Base-by-base conservation (phyloP, 2,797 vertebrate genomes). In the Coregonus ussuriensis region DNA sequence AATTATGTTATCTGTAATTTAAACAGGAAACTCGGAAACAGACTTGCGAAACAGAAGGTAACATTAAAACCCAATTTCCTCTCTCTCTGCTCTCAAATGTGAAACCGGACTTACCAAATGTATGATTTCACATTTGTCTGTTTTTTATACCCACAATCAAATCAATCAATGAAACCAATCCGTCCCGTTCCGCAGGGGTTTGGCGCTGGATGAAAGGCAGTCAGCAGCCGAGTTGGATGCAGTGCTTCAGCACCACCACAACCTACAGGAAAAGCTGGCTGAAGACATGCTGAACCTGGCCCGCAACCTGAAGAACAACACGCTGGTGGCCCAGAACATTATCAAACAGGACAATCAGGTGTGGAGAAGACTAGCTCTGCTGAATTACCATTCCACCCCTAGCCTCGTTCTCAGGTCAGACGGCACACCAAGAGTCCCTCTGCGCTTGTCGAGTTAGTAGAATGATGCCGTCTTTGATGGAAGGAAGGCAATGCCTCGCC, bases 281-380 rank as follows among this genome's bases (percentile, higher is more conserved):
- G 97, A 99, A 29, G 98, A 99, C 87, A 99, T 99, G 98, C 93
- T 99, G 1, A 95, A 94, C 84, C 90, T 99, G 85, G 98, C 97
- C 68, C 93, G 95, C 29, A 99, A 96, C 84, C 92, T 99, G 82
- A 99, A 99, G 86, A 98, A 96, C 93, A 98, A 97, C 94, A 96
- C 96, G 0, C 92, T 99, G 86, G 97, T 96, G 0, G 97, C 97
- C 0, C 98, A 99, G 93, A 99, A 94, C 21, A 96, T 99, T 87
- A 99, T 99, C 87, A 97, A 96, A 81, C 97, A 98, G 90, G 98
- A 99, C 91, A 99, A 99, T 90, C 98, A 99, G 97, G 98, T 99
- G 56, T 35, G 37, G 68, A 51, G 9, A 11, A 47, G 41, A 47
- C 7, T 0, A 47, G 41, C 41, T 13, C 9, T 13, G 7, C 66